A percentile compares a stretch with the other conserved stretches of the same genome.
These are phyloP conservation scores for Xenops minutus DNA, from an alignment of 2,797 vertebrate genomes.

Conservation along the genomic window DNA sequence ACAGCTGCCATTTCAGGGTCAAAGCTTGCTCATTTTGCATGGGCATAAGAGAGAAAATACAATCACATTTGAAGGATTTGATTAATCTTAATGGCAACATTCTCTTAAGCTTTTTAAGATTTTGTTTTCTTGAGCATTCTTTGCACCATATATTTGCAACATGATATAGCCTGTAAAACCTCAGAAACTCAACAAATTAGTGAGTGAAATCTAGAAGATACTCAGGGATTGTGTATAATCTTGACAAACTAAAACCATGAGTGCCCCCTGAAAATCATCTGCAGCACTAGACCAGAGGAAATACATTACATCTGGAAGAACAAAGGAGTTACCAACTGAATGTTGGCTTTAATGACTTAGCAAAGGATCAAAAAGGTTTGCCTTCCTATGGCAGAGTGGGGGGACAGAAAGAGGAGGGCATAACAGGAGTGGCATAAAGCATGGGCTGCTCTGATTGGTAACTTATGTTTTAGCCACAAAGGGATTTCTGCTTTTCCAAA, in stretches of 20 bases:
- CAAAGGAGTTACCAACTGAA: background rate
- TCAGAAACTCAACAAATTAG: background rate
- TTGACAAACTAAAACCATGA: background rate
- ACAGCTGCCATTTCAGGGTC: background rate
- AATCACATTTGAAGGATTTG: background rate
- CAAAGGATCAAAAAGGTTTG: background rate
- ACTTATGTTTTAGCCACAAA: background rate
- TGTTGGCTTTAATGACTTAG: background rate
- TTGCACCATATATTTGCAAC: background rate
- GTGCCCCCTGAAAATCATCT: background rate
- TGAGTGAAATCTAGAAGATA: background rate
- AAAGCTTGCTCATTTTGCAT: background rate
- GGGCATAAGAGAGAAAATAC: background rate
- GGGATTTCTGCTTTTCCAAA: background rate
- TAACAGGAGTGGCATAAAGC: background rate
- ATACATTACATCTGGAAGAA: background rate
- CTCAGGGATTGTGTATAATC: background rate
- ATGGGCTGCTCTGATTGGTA: background rate
- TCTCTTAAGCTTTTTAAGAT: background rate
- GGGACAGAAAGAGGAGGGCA: background rate
- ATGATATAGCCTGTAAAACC: background rate
- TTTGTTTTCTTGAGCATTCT: background rate
- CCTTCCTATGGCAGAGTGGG: rapidly evolving
- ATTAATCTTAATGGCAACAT: background rate
- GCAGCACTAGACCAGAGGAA: background rate